These are phyloP conservation scores for Drosophila parvula DNA, from an alignment of 1,140 invertebrate species.

Conservation along the genomic window DNA sequence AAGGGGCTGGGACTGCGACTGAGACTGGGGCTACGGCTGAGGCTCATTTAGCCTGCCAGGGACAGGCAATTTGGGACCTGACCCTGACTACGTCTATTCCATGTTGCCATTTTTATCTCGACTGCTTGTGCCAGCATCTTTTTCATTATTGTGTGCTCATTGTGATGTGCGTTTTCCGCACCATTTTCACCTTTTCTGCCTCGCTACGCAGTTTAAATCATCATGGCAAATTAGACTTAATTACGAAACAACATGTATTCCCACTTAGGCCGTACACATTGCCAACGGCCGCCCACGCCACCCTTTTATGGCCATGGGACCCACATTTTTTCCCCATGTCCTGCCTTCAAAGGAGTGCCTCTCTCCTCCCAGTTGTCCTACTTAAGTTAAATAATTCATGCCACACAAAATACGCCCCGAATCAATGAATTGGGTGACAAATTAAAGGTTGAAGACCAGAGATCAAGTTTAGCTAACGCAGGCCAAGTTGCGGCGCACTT, in stretches of 20 bases:
- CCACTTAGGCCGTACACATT: conserved; percentile 54
- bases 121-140: conserved; percentile 46
- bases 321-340: background rate
- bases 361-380: background rate
- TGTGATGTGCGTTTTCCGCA: conserved; percentile 63
- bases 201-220: conserved; percentile 74
- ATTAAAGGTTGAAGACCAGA: conserved; percentile 25
- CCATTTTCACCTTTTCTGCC: conserved; percentile 70
- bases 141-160: conserved; percentile 48
- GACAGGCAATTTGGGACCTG: conserved; percentile 59
- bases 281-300: background rate
- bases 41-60: conserved; percentile 54
- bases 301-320: conserved; percentile 11
- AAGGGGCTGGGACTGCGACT: conserved; percentile 1
- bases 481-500: conserved; percentile 12
- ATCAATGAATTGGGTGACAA: conserved; percentile 42
- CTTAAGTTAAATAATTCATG: conserved; percentile 31
- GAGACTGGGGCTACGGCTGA: background rate
- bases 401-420: background rate
- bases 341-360: conserved; percentile 16
- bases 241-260: conserved; percentile 76
- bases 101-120: conserved; percentile 62
- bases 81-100: conserved; percentile 51
- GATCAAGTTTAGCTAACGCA: conserved; percentile 24
- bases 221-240: conserved; percentile 77